These are phyloP conservation scores for Antitype chi DNA, from an alignment of 2,888 invertebrate genomes.

Conservation along the genomic window DNA sequence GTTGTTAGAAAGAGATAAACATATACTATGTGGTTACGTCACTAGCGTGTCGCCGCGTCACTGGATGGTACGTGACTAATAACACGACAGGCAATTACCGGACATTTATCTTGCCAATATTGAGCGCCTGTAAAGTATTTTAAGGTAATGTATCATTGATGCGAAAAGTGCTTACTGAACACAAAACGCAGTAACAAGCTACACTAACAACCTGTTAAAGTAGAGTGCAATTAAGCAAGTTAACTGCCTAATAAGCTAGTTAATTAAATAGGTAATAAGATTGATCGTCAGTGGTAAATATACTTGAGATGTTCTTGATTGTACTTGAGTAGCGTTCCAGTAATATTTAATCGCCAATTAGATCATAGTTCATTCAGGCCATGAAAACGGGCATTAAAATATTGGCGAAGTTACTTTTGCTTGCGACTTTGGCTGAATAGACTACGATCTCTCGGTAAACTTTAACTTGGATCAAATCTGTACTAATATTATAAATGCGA, in stretches of 20 bases:
- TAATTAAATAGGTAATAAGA: slow-evolving; percentile 44
- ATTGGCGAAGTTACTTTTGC: background rate
- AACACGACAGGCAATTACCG: no score
- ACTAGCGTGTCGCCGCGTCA: no score
- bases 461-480: background rate
- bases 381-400: slow-evolving; percentile 13
- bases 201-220: slow-evolving; percentile 1
- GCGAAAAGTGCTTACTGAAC: slow-evolving; percentile 39
- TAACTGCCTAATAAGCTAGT: slow-evolving; percentile 39
- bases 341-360: slow-evolving; percentile 35
- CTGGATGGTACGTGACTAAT: no score
- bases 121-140: no score
- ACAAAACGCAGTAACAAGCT: slow-evolving; percentile 1
- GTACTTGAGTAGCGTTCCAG: slow-evolving; percentile 25
- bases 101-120: no score
- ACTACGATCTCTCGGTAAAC: background rate
- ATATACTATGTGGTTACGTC: no score
- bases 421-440: background rate
- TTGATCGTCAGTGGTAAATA: slow-evolving; percentile 13
- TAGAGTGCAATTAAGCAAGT: slow-evolving; percentile 46
- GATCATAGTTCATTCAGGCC: slow-evolving; percentile 25
- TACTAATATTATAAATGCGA: no score
- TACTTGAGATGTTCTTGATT: slow-evolving; percentile 31
- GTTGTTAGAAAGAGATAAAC: no score
- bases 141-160: background rate